Evolutionary conservation across 2,888 invertebrate genomes (phyloP).

Genomic region (Cheilosia grossa): DNA sequence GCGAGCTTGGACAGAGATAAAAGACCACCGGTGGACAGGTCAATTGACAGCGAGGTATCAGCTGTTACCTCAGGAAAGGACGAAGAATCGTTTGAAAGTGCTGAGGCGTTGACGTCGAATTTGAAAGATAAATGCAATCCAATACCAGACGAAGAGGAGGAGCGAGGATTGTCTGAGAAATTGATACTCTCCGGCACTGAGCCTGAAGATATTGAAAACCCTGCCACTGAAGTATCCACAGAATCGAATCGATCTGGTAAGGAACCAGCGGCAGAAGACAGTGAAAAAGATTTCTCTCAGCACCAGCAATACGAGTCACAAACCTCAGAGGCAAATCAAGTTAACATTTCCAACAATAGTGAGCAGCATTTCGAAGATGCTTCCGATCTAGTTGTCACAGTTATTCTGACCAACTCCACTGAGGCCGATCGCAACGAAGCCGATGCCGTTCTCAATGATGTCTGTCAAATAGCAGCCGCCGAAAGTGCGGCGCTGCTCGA

Average conservation of each 20-base stretch:
- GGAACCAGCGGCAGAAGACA: neutral
- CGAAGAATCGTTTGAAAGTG: conserved; percentile 34
- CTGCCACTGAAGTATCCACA: neutral
- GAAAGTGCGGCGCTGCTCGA: conserved; percentile 33
- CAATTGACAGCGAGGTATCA: neutral
- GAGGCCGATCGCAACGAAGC: conserved; percentile 45
- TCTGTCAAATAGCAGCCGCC: conserved; percentile 56
- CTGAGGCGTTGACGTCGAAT: neutral
- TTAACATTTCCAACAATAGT: conserved; percentile 32
- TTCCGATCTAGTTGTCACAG: conserved; percentile 44
- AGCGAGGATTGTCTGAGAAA: neutral
- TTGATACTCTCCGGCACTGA: neutral
- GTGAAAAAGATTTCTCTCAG: neutral
- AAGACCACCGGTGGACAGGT: neutral
- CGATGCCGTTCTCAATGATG: conserved; percentile 55
- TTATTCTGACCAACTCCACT: conserved; percentile 2
- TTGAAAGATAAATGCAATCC: neutral
- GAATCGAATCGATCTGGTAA: neutral
- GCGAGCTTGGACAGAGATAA: neutral
- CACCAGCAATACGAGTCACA: neutral
- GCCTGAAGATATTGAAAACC: neutral
- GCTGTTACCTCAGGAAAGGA: neutral
- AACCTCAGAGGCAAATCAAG: conserved; percentile 31
- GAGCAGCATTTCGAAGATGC: conserved; percentile 54
- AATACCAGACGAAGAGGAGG: neutral